Conservation (phyloP, 2,797 vertebrate species). For the Pteronotus mesoamericanus region DNA sequence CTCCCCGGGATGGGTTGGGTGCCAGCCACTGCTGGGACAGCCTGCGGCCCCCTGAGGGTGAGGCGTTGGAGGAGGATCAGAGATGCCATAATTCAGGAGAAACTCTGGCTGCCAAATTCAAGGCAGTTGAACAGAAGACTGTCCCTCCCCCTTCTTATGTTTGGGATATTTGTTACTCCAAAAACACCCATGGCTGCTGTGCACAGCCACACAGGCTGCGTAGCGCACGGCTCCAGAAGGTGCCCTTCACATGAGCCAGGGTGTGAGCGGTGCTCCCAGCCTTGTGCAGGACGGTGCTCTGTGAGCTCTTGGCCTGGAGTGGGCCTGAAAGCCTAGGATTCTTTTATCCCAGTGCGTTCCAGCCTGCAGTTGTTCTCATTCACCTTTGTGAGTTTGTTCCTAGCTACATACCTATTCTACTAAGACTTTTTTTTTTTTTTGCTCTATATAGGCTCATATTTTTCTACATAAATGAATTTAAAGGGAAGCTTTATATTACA, state of each 20-base stretch:
- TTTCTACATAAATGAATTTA: constrained; percentile 2
- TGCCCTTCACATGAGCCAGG: fast-evolving
- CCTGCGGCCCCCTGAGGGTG: neutral
- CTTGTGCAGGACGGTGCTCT: neutral
- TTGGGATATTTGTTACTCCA: constrained; percentile 44
- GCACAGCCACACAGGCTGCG: neutral
- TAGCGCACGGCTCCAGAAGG: neutral
- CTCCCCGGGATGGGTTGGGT: neutral
- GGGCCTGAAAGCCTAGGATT: neutral
- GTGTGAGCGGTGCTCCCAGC: neutral
- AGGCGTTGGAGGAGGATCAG: neutral
- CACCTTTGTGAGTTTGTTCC: neutral
- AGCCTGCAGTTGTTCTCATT: neutral
- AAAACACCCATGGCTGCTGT: neutral
- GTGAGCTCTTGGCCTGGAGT: neutral
- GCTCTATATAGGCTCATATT: neutral
- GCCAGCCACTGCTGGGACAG: neutral
- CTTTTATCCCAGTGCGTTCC: neutral
- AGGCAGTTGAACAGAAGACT: constrained; percentile 21
- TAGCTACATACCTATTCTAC: neutral
- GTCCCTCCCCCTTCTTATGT: neutral
- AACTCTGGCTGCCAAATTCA: constrained; percentile 24
- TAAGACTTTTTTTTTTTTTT: neutral
- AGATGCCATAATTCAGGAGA: neutral
- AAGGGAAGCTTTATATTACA: neutral